Percentiles rank a stretch among this genome's conserved stretches.
These are phyloP conservation scores for Cryptocephalus primarius DNA, from an alignment of 2,888 invertebrate species.

Conservation along the genomic window DNA sequence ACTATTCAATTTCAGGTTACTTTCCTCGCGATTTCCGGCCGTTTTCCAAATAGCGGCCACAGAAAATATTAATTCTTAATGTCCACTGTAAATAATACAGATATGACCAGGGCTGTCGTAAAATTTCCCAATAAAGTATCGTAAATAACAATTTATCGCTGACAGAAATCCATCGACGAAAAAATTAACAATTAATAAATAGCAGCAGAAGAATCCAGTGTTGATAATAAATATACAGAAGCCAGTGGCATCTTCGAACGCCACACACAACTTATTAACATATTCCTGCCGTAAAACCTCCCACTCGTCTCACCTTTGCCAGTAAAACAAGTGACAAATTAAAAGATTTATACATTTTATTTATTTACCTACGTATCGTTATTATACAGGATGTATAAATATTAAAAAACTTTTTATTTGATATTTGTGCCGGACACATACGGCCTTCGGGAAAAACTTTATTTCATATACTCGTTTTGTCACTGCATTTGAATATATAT, in stretches of 20 bases:
- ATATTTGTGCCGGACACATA: background rate
- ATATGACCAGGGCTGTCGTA: background rate
- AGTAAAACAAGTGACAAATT: slow-evolving; percentile 30
- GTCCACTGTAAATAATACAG: background rate
- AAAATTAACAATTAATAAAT: slow-evolving; percentile 36
- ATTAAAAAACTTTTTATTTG: slow-evolving; percentile 2
- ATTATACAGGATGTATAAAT: slow-evolving; percentile 27
- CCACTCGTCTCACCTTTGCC: slow-evolving; percentile 12
- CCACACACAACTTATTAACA: slow-evolving; percentile 22
- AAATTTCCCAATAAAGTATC: slow-evolving; percentile 12
- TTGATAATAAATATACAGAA: slow-evolving; percentile 30
- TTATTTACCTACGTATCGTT: slow-evolving; percentile 22
- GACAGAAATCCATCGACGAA: slow-evolving; percentile 32
- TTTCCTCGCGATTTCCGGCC: too few species aligned
- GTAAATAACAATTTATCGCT: slow-evolving; percentile 24
- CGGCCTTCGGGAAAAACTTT: background rate
- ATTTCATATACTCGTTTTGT: slow-evolving; percentile 1
- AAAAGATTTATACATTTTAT: slow-evolving; percentile 32
- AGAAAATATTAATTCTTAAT: too few species aligned
- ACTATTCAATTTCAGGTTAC: too few species aligned
- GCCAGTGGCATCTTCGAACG: slow-evolving; percentile 19
- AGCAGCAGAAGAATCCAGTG: slow-evolving; percentile 22
- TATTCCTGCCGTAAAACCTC: slow-evolving; percentile 31
- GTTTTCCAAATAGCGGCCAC: too few species aligned
- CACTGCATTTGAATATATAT: background rate